A percentile compares a stretch with the other conserved stretches of the same genome.
Conservation (phyloP, 1,140 invertebrate genomes). For the Amphibalanus amphitrite region DNA sequence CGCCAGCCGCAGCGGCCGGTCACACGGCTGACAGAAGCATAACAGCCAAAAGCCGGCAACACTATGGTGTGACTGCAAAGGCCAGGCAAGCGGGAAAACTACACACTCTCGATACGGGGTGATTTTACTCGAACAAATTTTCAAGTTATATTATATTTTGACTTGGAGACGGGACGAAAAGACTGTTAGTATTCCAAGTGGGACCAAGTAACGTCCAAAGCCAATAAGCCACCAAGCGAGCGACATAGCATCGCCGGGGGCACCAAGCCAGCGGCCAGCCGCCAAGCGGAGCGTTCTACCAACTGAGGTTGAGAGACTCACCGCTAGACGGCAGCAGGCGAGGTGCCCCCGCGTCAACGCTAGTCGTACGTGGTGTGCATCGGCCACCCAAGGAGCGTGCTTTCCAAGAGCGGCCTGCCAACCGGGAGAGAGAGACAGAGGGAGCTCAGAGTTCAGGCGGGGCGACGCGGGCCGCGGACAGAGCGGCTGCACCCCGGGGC, state of each 20-base stretch:
- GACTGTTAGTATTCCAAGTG: no score
- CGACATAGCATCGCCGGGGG: slow-evolving; percentile 44
- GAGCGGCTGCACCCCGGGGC: no score
- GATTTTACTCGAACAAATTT: background rate
- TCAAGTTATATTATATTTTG: background rate
- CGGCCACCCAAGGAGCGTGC: background rate
- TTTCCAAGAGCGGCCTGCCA: background rate
- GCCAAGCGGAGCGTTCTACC: background rate
- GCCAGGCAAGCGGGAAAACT: background rate
- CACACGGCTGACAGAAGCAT: no score
- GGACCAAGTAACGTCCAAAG: no score
- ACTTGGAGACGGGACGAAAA: background rate
- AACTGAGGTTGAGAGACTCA: background rate
- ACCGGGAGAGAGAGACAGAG: no score
- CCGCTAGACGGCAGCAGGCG: background rate
- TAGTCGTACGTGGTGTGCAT: no score
- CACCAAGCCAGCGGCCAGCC: background rate
- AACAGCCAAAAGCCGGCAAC: no score
- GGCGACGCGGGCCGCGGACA: no score
- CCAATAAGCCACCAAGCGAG: slow-evolving; percentile 37
- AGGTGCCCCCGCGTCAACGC: no score
- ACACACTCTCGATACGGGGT: background rate
- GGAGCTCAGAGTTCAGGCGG: no score
- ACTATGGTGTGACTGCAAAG: background rate
- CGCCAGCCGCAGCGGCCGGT: no score